phyloP scores from a whole-genome alignment of 2,888 invertebrate genomes.

The Apeira syringaria region DNA sequence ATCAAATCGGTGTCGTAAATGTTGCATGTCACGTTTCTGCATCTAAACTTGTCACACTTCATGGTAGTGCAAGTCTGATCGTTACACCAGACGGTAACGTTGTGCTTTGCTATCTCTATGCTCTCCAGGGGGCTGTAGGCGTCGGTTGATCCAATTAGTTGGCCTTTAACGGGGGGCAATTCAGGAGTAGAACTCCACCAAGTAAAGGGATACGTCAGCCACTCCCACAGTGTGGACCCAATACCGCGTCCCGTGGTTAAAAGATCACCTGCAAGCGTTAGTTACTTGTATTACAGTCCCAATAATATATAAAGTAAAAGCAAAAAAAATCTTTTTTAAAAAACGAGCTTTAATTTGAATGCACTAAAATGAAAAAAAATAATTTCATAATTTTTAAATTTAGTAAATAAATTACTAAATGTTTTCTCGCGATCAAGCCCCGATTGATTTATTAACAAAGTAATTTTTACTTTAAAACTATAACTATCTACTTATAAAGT shows the following conservation, averaged over 20 bases:
- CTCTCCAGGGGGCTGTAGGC: slow-evolving; percentile 43
- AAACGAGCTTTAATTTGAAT: too few relatives aligned
- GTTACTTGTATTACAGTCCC: slow-evolving; percentile 18
- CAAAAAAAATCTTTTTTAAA: too few relatives aligned
- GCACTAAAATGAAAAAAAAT: too few relatives aligned
- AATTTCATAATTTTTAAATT: too few relatives aligned
- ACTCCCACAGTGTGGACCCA: slow-evolving; percentile 69
- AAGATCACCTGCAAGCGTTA: slow-evolving; percentile 58
- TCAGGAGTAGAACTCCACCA: slow-evolving; percentile 62
- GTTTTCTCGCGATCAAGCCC: too few relatives aligned
- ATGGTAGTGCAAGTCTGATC: slow-evolving; percentile 76
- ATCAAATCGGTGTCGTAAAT: slow-evolving; percentile 74
- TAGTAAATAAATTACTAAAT: too few relatives aligned
- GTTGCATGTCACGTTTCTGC: slow-evolving; percentile 68
- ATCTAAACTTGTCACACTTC: slow-evolving; percentile 63
- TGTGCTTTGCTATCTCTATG: slow-evolving; percentile 57
- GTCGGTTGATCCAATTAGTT: slow-evolving; percentile 41
- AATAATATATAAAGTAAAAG: slow-evolving; percentile 1
- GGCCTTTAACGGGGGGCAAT: slow-evolving; percentile 40
- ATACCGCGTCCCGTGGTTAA: slow-evolving; percentile 61
- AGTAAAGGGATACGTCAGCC: slow-evolving; percentile 72
- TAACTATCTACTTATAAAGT: too few relatives aligned
- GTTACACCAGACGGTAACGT: slow-evolving; percentile 72
- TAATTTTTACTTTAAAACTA: too few relatives aligned
- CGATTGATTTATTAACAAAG: too few relatives aligned